phyloP scores from a whole-genome alignment of 2,113 vertebrate species.

The Promerops cafer region DNA sequence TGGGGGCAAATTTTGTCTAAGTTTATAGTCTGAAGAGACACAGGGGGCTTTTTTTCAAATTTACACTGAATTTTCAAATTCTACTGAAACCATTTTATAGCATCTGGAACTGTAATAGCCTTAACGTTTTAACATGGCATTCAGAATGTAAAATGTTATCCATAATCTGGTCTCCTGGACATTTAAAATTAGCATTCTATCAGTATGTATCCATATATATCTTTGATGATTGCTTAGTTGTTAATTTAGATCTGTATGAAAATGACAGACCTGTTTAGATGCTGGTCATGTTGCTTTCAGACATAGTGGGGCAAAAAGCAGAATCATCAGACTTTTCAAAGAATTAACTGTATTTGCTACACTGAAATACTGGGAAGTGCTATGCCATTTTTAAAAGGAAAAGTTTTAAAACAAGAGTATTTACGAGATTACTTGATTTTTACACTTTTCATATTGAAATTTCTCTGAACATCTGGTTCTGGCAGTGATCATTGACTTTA shows the following conservation, averaged over 20 bases:
- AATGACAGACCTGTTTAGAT: not conserved
- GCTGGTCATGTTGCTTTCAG: not conserved
- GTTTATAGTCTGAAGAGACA: constrained; percentile 55
- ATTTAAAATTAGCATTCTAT: not conserved
- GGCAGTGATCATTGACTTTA: not conserved
- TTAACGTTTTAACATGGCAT: constrained; percentile 29
- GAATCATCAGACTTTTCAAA: not conserved
- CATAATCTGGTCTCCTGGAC: constrained; percentile 29
- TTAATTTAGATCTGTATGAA: not conserved
- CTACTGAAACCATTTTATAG: constrained; percentile 41
- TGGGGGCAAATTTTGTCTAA: constrained; percentile 49
- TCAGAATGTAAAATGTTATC: constrained; percentile 50
- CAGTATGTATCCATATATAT: not conserved
- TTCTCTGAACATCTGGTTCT: not conserved
- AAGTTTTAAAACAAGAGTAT: not conserved
- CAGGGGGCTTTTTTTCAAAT: no score
- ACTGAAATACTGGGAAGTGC: not conserved
- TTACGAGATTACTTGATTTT: not conserved
- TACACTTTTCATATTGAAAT: not conserved
- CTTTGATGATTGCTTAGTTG: not conserved
- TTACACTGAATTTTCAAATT: no score
- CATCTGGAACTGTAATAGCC: constrained; percentile 21
- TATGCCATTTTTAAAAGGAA: not conserved
- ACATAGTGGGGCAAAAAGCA: not conserved
- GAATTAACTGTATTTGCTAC: not conserved